Percentiles rank a stretch among this genome's conserved stretches.
Evolutionary conservation across 1,140 invertebrate genomes (phyloP).

Genomic region (Caenorhabditis inopinata): DNA sequence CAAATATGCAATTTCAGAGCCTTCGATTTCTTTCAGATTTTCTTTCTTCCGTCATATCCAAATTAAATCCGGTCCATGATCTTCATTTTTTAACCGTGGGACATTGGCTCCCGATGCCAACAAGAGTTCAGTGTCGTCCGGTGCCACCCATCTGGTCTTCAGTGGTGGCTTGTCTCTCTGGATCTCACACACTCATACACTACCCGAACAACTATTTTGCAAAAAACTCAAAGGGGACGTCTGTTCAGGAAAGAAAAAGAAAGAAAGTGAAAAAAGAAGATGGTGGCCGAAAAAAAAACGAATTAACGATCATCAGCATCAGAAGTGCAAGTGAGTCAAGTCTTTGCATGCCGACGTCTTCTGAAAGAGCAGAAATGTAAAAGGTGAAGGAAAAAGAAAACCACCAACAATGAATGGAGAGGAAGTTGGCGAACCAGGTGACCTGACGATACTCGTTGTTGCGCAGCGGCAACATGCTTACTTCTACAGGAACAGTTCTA

Average conservation of each 20-base stretch:
- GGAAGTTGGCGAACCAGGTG: no score
- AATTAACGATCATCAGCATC: neutral
- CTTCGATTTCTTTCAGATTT: no score
- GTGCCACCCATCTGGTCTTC: constrained; percentile 27
- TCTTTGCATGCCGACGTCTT: no score
- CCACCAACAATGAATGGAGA: no score
- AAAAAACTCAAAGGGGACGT: neutral
- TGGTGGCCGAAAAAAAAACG: neutral
- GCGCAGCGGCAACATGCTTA: constrained; percentile 14
- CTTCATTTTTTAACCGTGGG: neutral
- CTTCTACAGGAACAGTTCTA: neutral
- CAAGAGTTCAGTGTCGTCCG: constrained; percentile 21
- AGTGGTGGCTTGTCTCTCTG: neutral
- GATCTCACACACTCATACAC: constrained; percentile 21
- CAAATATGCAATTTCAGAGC: no score
- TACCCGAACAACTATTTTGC: neutral
- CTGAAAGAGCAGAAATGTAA: no score
- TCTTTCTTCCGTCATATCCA: no score
- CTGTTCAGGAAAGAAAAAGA: neutral
- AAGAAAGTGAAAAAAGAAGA: constrained; percentile 2
- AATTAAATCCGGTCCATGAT: neutral
- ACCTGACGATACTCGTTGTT: neutral
- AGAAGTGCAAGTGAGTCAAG: no score
- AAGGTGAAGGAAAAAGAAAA: no score
- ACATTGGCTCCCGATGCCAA: neutral